phyloP scores from a whole-genome alignment of 2,888 invertebrate genomes.

The Erynnis tages region DNA sequence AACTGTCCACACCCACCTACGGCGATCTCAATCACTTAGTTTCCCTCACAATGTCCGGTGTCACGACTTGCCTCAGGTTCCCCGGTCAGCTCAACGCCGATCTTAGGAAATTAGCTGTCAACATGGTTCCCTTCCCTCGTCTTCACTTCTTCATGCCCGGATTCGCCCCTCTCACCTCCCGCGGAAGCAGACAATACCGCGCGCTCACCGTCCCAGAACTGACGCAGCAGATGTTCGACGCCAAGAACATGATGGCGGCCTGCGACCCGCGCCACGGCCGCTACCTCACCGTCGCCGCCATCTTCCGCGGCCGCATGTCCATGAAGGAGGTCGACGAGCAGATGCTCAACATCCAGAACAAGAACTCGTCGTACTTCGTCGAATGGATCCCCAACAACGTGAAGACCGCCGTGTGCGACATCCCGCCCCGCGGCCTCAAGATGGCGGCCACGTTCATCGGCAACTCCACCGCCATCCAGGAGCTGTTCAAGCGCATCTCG shows the following conservation, averaged over 20 bases:
- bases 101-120: constrained; percentile 93
- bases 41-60: constrained; percentile 93
- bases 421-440: constrained; percentile 94
- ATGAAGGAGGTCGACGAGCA: constrained; percentile 96
- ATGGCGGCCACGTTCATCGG: constrained; percentile 98
- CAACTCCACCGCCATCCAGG: constrained; percentile 95
- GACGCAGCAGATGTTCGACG: constrained; percentile 96
- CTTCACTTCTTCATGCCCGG: constrained; percentile 98
- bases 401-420: constrained; percentile 93
- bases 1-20: constrained; percentile 92
- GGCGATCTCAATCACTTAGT: constrained; percentile 95
- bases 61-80: constrained; percentile 92
- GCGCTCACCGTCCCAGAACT: constrained; percentile 95
- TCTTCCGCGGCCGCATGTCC: constrained; percentile 95
- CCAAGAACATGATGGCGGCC: constrained; percentile 98
- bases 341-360: constrained; percentile 97
- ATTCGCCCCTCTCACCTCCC: constrained; percentile 95
- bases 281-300: constrained; percentile 94
- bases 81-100: constrained; percentile 85
- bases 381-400: constrained; percentile 97
- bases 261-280: constrained; percentile 96
- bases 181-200: constrained; percentile 94
- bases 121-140: constrained; percentile 99
- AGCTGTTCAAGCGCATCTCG: constrained; percentile 94
- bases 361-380: constrained; percentile 94